Conservation (phyloP, 2,797 vertebrate species). For the Synanceia verrucosa region DNA sequence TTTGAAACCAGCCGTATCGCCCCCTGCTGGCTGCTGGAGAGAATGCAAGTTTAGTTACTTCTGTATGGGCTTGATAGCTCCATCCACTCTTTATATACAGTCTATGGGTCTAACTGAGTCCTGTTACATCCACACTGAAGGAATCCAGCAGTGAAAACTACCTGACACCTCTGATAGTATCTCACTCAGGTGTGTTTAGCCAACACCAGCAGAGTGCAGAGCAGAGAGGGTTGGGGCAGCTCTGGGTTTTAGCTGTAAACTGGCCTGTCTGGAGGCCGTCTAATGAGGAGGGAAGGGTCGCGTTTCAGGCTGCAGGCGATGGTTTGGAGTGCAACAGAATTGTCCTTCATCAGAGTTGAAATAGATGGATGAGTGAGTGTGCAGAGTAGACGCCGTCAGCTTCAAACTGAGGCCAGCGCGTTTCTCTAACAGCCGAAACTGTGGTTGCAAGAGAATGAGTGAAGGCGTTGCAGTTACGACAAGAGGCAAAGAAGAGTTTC, state of each 20-base stretch:
- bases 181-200: conserved; percentile 62
- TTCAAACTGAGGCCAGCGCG: neutral
- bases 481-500: conserved; percentile 19
- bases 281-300: conserved; percentile 35
- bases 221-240: conserved; percentile 12
- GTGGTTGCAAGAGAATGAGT: conserved; percentile 18
- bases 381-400: conserved; percentile 21
- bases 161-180: conserved; percentile 62
- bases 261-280: conserved; percentile 36
- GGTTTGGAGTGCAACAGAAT: conserved; percentile 21
- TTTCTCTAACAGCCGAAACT: conserved; percentile 10
- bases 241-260: conserved; percentile 29
- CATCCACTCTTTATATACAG: too few relatives aligned
- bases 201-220: conserved; percentile 45
- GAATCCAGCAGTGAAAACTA: conserved; percentile 47
- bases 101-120: too few relatives aligned
- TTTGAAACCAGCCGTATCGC: too few relatives aligned
- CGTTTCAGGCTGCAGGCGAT: conserved; percentile 41
- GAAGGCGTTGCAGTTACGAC: neutral
- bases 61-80: too few relatives aligned
- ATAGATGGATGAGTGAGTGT: conserved; percentile 38
- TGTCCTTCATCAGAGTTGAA: conserved; percentile 27
- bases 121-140: conserved; percentile 27
- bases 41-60: too few relatives aligned
- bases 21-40: too few relatives aligned